Conservation (phyloP, 2,888 invertebrate species). For the Sphaerophoria taeniata region DNA sequence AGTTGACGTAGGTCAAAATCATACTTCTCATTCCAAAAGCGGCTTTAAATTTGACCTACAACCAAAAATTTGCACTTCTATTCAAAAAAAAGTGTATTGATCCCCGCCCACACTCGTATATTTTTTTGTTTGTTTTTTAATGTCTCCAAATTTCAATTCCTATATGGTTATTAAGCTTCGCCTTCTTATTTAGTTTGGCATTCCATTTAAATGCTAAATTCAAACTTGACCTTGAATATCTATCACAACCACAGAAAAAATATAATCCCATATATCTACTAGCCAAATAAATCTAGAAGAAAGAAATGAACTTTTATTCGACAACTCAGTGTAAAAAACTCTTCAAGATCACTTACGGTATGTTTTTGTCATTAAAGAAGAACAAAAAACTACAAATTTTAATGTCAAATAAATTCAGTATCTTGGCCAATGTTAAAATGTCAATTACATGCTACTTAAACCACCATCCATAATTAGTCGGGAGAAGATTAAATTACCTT, state of each 20-base stretch:
- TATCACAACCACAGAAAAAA: neutral
- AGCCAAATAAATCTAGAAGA: too few species aligned
- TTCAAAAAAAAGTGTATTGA: too few species aligned
- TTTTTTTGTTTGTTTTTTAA: too few species aligned
- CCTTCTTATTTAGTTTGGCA: too few species aligned
- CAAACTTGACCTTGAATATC: slow-evolving; percentile 3
- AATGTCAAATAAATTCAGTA: slow-evolving; percentile 43
- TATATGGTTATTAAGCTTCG: too few species aligned
- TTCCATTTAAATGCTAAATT: neutral
- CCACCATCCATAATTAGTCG: slow-evolving; percentile 32
- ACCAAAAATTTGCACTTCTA: too few species aligned
- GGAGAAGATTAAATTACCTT: slow-evolving; percentile 3
- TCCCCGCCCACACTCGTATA: too few species aligned
- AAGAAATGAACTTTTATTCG: neutral
- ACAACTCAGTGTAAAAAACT: neutral
- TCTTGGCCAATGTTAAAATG: slow-evolving; percentile 60
- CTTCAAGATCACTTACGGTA: neutral
- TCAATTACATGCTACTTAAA: slow-evolving; percentile 44
- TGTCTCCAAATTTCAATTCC: too few species aligned
- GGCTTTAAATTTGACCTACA: too few species aligned
- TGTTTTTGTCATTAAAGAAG: slow-evolving; percentile 18
- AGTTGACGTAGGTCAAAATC: too few species aligned
- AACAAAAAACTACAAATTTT: slow-evolving; percentile 26
- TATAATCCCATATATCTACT: too few species aligned
- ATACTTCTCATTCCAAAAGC: too few species aligned